Base-by-base conservation (phyloP, 2,113 vertebrate species). In the Rallus limicola region DNA sequence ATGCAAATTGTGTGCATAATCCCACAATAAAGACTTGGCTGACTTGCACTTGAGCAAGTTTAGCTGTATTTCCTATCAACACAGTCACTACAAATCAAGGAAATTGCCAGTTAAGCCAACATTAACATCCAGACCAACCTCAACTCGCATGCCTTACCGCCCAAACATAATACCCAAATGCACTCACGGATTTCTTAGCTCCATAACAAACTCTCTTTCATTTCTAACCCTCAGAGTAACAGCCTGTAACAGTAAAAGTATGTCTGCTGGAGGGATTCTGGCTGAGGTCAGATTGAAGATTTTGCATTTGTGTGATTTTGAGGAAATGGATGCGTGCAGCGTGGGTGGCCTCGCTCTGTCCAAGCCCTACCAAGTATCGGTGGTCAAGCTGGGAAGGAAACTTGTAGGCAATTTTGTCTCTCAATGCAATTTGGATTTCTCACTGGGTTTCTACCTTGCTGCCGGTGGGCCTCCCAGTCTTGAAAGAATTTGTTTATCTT, bases 61-160 rank as follows among this genome's bases (percentile, higher is more conserved):
- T 93, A 95, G 93, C 94, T 87, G 86, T 95, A 96, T 92, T 96
- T 97, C 92, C 88, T 97, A 95, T 88, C 88, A 95, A 90, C 92
- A 75, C 93, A 96, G 88, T 92, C 88, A 83, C 94, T 95, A 88
- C 94, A 94, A 93, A 96, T 95, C 94, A 96, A 95, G 94, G 92
- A 81, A 96, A 96, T 96, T 93, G 95, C 93, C 95, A 91, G 95
- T 96, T 92, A 96, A 97, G 91, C 93, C 96, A 97, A 95, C 92
- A 93, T 95, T 96, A 95, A 96, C 95, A 97, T 95, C 76, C 93
- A 92, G 90, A 34, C 88, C 95, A 90, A 94, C 86, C 91, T 97
- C 90, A 93, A 10, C 94, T 96, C 80, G 9, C 87, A 90, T 94
- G 96, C 95, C 87, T 97, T 96, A 36, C 92, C 52, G 74, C 90